Percentiles rank a stretch among this genome's conserved stretches.
Evolutionary conservation across 1,140 invertebrate genomes (phyloP).

Genomic region (Microvelia longipes): DNA sequence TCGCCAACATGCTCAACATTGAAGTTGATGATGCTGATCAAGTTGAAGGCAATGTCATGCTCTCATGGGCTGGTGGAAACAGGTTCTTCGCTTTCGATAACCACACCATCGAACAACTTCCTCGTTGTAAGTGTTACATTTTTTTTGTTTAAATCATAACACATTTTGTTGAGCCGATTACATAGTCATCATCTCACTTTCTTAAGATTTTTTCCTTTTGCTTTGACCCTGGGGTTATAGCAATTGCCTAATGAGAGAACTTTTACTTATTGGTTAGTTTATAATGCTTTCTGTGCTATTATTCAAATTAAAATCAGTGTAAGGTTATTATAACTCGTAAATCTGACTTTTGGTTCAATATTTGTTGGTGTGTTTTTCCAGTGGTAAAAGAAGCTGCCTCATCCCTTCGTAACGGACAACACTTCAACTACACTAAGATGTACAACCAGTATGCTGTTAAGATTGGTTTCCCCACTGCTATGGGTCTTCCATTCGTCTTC

Average conservation of each 20-base stretch:
- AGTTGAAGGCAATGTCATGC: conserved; percentile 38
- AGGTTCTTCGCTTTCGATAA: conserved; percentile 39
- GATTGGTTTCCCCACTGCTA: conserved; percentile 44
- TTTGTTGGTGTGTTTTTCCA: conserved; percentile 21
- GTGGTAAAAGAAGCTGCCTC: conserved; percentile 26
- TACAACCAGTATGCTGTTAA: conserved; percentile 34
- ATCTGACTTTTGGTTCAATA: no score
- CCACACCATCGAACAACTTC: conserved; percentile 34
- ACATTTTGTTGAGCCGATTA: no score
- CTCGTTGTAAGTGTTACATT: conserved; percentile 28
- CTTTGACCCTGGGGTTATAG: no score
- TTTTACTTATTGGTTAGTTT: no score
- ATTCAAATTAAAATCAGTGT: no score
- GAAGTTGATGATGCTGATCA: conserved; percentile 33
- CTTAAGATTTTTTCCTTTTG: no score
- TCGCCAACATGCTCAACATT: conserved; percentile 40
- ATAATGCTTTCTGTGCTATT: no score
- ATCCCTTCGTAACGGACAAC: conserved; percentile 29
- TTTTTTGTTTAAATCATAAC: no score
- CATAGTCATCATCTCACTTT: no score
- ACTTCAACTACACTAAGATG: conserved; percentile 36
- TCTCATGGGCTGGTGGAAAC: conserved; percentile 30
- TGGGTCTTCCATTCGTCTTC: conserved; percentile 46
- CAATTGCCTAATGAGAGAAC: no score
- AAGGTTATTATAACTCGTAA: no score